phyloP scores from a whole-genome alignment of 2,797 vertebrate genomes.

The Psittacula derbiana region DNA sequence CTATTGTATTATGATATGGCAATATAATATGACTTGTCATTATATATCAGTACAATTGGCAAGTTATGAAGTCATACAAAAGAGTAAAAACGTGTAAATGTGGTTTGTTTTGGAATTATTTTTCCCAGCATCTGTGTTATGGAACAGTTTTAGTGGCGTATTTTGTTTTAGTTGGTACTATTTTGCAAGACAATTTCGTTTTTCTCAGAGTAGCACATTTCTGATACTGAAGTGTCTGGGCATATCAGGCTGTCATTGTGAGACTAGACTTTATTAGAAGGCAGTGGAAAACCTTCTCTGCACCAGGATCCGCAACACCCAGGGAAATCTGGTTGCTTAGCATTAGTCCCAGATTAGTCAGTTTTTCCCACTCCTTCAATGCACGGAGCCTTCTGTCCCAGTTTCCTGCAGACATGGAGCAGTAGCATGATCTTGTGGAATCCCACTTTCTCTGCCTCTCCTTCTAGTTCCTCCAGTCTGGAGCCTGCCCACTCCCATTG shows the following conservation, averaged over 20 bases:
- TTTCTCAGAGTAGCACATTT: background rate
- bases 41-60: rapidly evolving
- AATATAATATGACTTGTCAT: rapidly evolving
- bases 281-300: background rate
- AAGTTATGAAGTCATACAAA: no score
- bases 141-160: background rate
- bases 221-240: background rate
- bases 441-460: background rate
- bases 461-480: background rate
- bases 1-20: background rate
- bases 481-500: background rate
- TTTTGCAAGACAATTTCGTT: background rate
- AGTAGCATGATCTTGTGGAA: background rate
- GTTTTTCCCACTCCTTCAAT: background rate
- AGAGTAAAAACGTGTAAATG: rapidly evolving
- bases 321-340: background rate
- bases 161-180: background rate
- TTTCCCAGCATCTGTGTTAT: background rate
- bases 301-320: background rate
- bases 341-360: background rate
- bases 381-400: background rate
- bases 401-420: background rate
- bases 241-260: background rate
- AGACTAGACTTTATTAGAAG: background rate
- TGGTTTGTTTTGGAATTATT: background rate